Percentiles rank a stretch among this genome's conserved stretches.
phyloP scores from a whole-genome alignment of 2,888 invertebrate genomes.

The Himalopsyche japonica region DNA sequence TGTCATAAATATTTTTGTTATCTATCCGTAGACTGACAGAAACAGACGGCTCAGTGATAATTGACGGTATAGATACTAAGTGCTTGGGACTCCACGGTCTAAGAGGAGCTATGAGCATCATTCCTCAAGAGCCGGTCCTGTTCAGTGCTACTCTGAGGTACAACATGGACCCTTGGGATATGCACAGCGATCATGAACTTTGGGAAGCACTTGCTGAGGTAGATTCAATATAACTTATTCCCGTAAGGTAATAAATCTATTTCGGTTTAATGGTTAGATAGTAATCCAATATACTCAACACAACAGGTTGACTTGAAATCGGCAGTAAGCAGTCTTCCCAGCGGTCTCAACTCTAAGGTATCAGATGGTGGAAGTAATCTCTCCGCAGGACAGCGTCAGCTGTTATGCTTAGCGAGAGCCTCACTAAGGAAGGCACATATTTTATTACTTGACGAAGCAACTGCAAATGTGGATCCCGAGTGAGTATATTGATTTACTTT shows the following conservation, averaged over 20 bases:
- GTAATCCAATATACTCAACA: neutral
- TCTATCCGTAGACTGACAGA: constrained; percentile 56
- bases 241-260: no score
- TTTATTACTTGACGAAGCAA: constrained; percentile 81
- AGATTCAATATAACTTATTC: neutral
- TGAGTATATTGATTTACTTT: constrained; percentile 49
- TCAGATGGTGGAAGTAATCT: constrained; percentile 70
- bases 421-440: constrained; percentile 71
- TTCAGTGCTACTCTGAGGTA: constrained; percentile 77
- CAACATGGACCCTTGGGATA: constrained; percentile 76
- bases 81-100: constrained; percentile 60
- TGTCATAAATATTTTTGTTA: neutral
- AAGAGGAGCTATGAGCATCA: constrained; percentile 62
- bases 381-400: constrained; percentile 72
- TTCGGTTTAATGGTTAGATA: neutral
- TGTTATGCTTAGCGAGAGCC: constrained; percentile 74
- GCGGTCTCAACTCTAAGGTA: constrained; percentile 62
- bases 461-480: constrained; percentile 87
- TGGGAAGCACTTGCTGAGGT: constrained; percentile 75
- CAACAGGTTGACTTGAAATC: constrained; percentile 67
- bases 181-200: constrained; percentile 66
- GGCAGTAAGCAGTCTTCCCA: constrained; percentile 57
- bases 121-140: constrained; percentile 72
- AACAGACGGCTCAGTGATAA: constrained; percentile 51
- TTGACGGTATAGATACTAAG: constrained; percentile 53